phyloP scores from a whole-genome alignment of 2,888 invertebrate species.

The Diaperis boleti region DNA sequence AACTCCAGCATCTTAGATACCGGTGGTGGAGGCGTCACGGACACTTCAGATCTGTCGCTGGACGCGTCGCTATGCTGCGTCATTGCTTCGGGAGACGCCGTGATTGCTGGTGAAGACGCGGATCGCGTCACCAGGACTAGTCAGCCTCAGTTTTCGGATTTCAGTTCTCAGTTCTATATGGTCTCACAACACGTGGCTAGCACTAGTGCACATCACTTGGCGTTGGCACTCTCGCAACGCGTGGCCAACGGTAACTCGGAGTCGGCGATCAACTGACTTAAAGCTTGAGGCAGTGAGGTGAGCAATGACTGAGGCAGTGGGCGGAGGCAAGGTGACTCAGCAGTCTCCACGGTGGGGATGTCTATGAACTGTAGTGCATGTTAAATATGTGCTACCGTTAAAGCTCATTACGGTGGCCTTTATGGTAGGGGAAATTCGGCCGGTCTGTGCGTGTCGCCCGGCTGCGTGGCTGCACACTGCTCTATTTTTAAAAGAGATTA shows the following conservation, averaged over 20 bases:
- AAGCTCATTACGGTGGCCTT: conserved; percentile 66
- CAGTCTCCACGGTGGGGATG: conserved; percentile 58
- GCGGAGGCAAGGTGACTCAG: conserved; percentile 61
- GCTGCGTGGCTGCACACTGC: conserved; percentile 64
- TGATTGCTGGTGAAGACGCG: conserved; percentile 62
- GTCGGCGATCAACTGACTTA: conserved; percentile 57
- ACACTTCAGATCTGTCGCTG: conserved; percentile 68
- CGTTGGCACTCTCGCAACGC: conserved; percentile 44
- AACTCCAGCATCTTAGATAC: conserved; percentile 68
- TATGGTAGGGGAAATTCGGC: conserved; percentile 63
- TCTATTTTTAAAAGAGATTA: conserved; percentile 69
- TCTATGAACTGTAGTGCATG: conserved; percentile 67
- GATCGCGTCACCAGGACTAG: conserved; percentile 58
- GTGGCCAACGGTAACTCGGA: conserved; percentile 34
- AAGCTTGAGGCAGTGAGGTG: conserved; percentile 57
- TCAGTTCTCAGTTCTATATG: too few species aligned
- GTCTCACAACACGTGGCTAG: conserved; percentile 58
- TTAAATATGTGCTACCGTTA: conserved; percentile 67
- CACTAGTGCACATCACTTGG: conserved; percentile 60
- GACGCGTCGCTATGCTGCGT: conserved; percentile 69
- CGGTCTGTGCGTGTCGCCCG: conserved; percentile 60
- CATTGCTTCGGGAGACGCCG: conserved; percentile 69
- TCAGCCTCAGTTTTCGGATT: too few species aligned
- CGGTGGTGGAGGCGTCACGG: conserved; percentile 66
- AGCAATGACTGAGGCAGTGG: conserved; percentile 56